Evolutionary conservation across 2,797 vertebrate species (phyloP), one percentile per base, ranked within the genome.

Genomic region (Spinibarbus caldwelli): DNA sequence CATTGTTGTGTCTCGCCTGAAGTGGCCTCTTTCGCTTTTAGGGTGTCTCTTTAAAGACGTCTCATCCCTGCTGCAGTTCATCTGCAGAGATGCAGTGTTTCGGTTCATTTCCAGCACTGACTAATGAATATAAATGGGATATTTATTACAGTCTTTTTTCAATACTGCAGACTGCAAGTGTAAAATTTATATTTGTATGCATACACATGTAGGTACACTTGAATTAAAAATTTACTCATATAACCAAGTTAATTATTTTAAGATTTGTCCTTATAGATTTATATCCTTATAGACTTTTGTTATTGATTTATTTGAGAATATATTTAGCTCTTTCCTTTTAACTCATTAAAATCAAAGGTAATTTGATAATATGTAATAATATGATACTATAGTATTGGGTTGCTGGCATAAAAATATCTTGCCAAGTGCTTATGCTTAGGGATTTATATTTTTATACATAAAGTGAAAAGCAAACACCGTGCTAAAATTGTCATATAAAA

Each of bases 1-100:
- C 85, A 85, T 90, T 87, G 88, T 90, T 87, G 83, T 75, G 66
- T 57, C 83, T 82, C 62, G 80, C 80, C 85, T 89, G 89, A 80
- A 83, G 82, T 59, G 82, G 81, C 84, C 84, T 88, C 78, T 77
- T 88, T 86, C 26, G 67, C 45, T 78, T 64, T 82, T 70, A 68
- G 67, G 38, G 70, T 54, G 34, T 83, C 47, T 81, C 47, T 57
- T 45, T 15, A 77, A 47, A 86, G 70, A 29, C 26, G 47, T 59
- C 73, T 57, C 36, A 52, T 43, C 34, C 64, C 64, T 54, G 17
- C 38, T 38, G 78, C 68, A 78, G 45, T 34, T 67, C 26, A 67
- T 67, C 23, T 68, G 64, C 72, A 64, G 52, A 82, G 67, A 45
- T 0, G 17, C 49, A 72, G 47, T 72, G 8, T 41, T 76, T 11